Percentiles rank a stretch among this genome's conserved stretches.
Conservation (phyloP, 2,888 invertebrate genomes). For the Rosalia funebris region DNA sequence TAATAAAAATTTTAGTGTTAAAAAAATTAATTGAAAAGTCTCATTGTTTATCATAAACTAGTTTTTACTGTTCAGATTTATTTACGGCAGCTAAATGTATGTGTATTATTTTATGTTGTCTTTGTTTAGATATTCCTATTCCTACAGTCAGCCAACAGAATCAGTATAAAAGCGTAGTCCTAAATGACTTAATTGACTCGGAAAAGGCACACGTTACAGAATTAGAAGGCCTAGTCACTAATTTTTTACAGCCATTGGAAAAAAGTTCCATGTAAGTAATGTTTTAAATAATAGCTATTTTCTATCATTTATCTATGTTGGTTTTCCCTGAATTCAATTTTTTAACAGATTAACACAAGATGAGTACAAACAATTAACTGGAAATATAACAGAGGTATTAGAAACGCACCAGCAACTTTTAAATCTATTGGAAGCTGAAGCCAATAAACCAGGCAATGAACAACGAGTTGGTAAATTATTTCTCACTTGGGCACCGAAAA, state of each 20-base stretch:
- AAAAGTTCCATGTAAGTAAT: slow-evolving; percentile 87
- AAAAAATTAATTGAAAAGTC: too few relatives aligned
- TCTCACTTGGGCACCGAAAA: slow-evolving; percentile 82
- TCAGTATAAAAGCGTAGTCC: slow-evolving; percentile 84
- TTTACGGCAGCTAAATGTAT: too few relatives aligned
- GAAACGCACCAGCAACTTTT: slow-evolving; percentile 86
- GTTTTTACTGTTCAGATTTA: too few relatives aligned
- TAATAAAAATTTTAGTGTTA: too few relatives aligned
- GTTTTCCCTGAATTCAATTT: slow-evolving; percentile 23
- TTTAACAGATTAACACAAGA: slow-evolving; percentile 77
- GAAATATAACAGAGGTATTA: slow-evolving; percentile 89
- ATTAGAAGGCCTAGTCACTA: slow-evolving; percentile 84
- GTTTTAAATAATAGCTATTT: too few relatives aligned
- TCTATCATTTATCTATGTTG: too few relatives aligned
- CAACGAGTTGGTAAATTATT: slow-evolving; percentile 93
- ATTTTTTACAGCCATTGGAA: slow-evolving; percentile 88
- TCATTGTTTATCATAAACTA: too few relatives aligned
- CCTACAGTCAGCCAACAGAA: slow-evolving; percentile 75
- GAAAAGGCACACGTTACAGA: slow-evolving; percentile 92
- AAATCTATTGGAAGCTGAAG: slow-evolving; percentile 81
- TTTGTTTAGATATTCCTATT: slow-evolving; percentile 65
- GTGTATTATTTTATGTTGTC: too few relatives aligned
- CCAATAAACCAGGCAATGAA: slow-evolving; percentile 75
- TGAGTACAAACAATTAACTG: slow-evolving; percentile 87
- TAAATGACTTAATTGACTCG: slow-evolving; percentile 91